A percentile compares a stretch with the other conserved stretches of the same genome.
These are phyloP conservation scores for Oreochromis mossambicus DNA, from an alignment of 2,797 vertebrate species.

Conservation along the genomic window DNA sequence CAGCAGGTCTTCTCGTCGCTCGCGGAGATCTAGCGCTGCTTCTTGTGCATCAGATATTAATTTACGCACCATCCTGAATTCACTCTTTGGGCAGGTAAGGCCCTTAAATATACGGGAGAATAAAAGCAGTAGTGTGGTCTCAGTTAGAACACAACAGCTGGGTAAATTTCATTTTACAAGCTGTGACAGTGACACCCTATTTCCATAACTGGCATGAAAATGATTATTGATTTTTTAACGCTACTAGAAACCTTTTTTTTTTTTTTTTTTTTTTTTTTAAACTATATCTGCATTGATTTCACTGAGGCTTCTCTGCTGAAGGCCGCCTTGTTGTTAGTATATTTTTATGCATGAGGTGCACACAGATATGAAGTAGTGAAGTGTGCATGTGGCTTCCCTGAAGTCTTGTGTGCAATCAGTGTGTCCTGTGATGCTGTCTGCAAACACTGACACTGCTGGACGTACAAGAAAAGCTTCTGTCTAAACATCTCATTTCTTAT, in stretches of 20 bases:
- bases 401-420: neutral
- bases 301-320: neutral
- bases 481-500: conserved; percentile 40
- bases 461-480: neutral
- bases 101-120: neutral
- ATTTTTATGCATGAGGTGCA: neutral
- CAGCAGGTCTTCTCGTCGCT: conserved; percentile 79
- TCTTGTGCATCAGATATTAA: conserved; percentile 81
- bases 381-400: neutral
- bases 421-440: neutral
- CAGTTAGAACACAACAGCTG: neutral
- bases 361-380: neutral
- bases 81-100: conserved; percentile 97
- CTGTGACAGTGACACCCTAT: neutral
- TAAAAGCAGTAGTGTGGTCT: neutral
- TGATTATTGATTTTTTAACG: neutral
- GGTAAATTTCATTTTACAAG: neutral
- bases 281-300: neutral
- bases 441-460: conserved; percentile 13
- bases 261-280: too few relatives aligned
- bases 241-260: neutral
- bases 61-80: conserved; percentile 88
- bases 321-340: neutral
- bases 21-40: conserved; percentile 76
- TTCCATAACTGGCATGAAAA: neutral